A percentile compares a stretch with the other conserved stretches of the same genome.
These are phyloP conservation scores for Zoanthus sansibaricus DNA, from an alignment of 92 coral and sea anemone genomes.

Conservation along the genomic window DNA sequence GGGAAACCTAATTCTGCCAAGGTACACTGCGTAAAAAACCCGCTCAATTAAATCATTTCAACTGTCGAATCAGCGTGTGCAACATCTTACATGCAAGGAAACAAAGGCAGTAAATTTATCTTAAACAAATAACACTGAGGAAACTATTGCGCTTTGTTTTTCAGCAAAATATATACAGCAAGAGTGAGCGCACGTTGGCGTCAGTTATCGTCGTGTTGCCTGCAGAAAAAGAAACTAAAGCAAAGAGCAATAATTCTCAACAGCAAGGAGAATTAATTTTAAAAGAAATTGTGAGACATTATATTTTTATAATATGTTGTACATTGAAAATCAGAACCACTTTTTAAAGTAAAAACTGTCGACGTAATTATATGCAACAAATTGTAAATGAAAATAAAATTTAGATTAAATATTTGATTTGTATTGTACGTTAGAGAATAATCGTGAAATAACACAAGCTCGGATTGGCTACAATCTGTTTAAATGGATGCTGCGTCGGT, in stretches of 20 bases:
- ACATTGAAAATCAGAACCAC: not conserved
- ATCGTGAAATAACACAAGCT: conserved; percentile 3
- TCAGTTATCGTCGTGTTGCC: not conserved
- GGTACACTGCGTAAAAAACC: no score
- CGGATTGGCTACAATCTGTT: no score
- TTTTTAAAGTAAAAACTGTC: not conserved
- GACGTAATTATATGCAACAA: not conserved
- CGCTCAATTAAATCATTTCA: no score
- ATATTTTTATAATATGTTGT: not conserved
- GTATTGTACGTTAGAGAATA: no score
- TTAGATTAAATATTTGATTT: not conserved
- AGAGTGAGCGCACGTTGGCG: not conserved
- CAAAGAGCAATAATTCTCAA: not conserved
- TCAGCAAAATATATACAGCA: not conserved
- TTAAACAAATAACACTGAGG: no score
- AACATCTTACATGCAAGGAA: no score
- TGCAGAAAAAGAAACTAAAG: not conserved
- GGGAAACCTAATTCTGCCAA: no score
- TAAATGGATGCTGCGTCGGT: no score
- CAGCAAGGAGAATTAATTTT: not conserved
- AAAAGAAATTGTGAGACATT: not conserved
- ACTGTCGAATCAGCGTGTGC: no score
- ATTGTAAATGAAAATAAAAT: not conserved
- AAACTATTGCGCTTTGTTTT: not conserved
- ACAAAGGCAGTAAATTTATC: no score